Base-by-base conservation (phyloP, 2,888 invertebrate genomes). In the Drosophila phalerata region DNA sequence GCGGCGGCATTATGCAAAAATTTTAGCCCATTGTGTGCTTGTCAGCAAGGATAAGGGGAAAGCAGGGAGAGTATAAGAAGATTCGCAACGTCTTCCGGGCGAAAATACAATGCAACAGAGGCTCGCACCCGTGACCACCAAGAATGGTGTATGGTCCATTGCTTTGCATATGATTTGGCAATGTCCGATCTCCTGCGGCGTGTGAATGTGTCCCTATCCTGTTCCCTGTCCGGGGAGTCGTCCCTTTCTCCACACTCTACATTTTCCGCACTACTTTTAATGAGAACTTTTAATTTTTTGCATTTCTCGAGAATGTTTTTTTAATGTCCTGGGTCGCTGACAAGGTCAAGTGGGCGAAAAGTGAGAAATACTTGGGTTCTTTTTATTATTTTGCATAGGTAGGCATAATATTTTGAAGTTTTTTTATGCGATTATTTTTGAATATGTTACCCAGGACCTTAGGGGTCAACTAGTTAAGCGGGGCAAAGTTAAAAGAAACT, bases 381-480 rank as follows among this genome's bases (percentile, higher is more conserved):
- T 49, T 57, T 32, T 57, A 15, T 22, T 15, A 25, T 57, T 52
- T 68, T 67, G 52, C 52, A 65, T 71, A 38, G 66, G 60, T 56
- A 63, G 58, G 51, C 72, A 69, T 30, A 77, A 77, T 77, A 77
- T 77, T 77, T 69, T 64, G 77, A 77, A 79, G 34, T 79, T 79
- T 71, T 62, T 58, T 30, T 40, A 25, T 47, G 57, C 37, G 63
- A 69, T 47, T 77, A 32, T 51, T 52, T 76, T 62, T 64, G 45
- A 47, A 64, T 62, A 61, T 68, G 64, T 51, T 66, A 17, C 32
- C 9, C 25, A 49, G 45, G 72, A 55, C 65, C 66, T 67, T 66
- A 40, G 72, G 56, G 72, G 78, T 78, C 77, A 78, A 73, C 61
- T 58, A 65, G 15, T 43, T 37, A 45, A 70, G 32, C 69, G 55